Evolutionary conservation across 2,888 invertebrate genomes (phyloP), one percentile per base, ranked within the genome.

Genomic region (Caenorhabditis sp.): DNA sequence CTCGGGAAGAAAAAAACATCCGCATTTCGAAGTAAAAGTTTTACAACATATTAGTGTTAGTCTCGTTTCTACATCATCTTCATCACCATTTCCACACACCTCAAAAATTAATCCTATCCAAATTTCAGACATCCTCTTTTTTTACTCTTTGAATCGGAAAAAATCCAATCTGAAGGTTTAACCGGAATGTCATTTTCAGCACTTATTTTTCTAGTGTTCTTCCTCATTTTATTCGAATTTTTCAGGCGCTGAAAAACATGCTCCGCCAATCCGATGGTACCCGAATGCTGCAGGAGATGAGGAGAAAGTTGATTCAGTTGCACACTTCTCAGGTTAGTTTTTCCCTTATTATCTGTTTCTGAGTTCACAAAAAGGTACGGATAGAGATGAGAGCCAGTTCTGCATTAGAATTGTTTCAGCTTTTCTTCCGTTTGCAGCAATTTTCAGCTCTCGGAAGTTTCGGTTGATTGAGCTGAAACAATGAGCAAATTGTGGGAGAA

Each of bases 171-270:
- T 26, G 44, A n/a, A n/a, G n/a, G n/a, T n/a, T n/a, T n/a, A n/a
- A n/a, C n/a, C n/a, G n/a, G n/a, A n/a, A 22, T 68, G 76, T 69
- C 69, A 76, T 51, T 76, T 68, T 26, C 24, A 22, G 19, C 10
- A 4, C n/a, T n/a, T n/a, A n/a, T n/a, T n/a, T n/a, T n/a, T n/a
- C n/a, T n/a, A n/a, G 14, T 38, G 24, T 51, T 24, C 66, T 26
- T 28, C n/a, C 2, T 35, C 24, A 22, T 41, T n/a, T 69, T 22
- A 22, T 22, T 31, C 41, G 1, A 38, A 19, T 3, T 31, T 80
- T 82, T 56, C 83, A 83, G 83, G 79, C 79, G 38, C 66, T 83
- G 41, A 83, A 83, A 75, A 79, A 74, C 70, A 83, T 83, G 79
- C 83, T 83, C 16, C 83, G 83, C 5, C 79, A 83, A 47, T 69